Base-by-base conservation (phyloP, 2,888 invertebrate species). In the Platycnemis pennipes region DNA sequence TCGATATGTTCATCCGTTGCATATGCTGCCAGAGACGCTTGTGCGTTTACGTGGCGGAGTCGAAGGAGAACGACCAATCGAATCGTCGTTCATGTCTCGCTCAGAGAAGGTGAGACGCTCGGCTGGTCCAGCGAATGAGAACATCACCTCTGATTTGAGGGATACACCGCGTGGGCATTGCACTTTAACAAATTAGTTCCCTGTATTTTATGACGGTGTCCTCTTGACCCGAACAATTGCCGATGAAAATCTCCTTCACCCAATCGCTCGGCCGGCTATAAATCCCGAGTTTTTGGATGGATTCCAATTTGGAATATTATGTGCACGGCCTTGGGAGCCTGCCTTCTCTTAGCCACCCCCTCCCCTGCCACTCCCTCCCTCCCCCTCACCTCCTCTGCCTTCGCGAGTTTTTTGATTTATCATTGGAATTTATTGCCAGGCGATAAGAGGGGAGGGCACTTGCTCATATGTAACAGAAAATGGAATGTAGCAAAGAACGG, bases 221-320 rank as follows among this genome's bases (percentile, higher is more conserved):
- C 44, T 26, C 42, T 63, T 44, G 26, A 89, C 44, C 63, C 69
- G 77, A 56, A 91, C 63, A 69, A 44, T 63, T 69, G 69, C 56
- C 26, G 69, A 91, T 69, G 63, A 45, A 63, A 91, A 63, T 91
- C 91, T 91, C 91, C n/a, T 44, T 45, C 44, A 4, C 44, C 63
- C 91, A 63, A 91, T 91, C 63, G 56, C 13, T 26, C 26, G 91
- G 44, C 13, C n/a, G 69, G 91, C 13, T 13, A 63, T 91, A 89
- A 89, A 89, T 89, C 89, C n/a, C 91, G 44, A 42, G 44, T 91
- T 77, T 89, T 91, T 91, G 91, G 91, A 69, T 44, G 26, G 44
- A 45, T 56, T 91, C 91, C 91, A 91, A 69, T 63, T 45, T 56
- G 22, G n/a, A 91, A n/a, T n/a, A 89, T 56, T 89, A 91, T 63